phyloP scores from a whole-genome alignment of 2,113 vertebrate species.

The Ameiurus melas region DNA sequence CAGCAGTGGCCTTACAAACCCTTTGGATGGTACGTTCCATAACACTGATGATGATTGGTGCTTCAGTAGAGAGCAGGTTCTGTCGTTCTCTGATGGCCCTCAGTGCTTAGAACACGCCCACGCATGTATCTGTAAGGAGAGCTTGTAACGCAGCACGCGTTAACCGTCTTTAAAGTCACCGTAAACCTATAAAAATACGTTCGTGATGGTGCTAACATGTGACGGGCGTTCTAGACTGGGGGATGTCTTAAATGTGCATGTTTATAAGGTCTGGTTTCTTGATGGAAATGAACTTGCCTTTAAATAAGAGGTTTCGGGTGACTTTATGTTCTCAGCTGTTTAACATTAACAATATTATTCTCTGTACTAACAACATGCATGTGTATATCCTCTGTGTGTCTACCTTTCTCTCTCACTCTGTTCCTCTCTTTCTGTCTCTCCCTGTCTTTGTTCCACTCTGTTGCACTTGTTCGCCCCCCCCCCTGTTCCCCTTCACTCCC shows the following conservation, averaged over 20 bases:
- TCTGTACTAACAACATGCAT: conserved; percentile 10
- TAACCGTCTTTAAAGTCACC: background rate
- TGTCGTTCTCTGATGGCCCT: background rate
- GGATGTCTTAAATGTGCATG: background rate
- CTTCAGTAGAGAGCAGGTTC: background rate
- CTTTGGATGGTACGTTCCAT: conserved; percentile 90
- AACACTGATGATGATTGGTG: background rate
- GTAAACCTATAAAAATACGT: background rate
- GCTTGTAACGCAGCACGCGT: background rate
- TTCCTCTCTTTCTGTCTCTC: background rate
- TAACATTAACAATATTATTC: background rate
- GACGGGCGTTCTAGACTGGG: too few relatives aligned
- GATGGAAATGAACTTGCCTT: background rate
- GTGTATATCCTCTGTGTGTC: conserved; percentile 17
- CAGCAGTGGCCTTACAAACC: conserved; percentile 99
- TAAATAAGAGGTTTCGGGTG: background rate
- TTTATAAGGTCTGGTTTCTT: background rate
- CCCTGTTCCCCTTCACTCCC: fast-evolving
- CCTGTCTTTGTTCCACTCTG: background rate
- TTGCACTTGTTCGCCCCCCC: background rate
- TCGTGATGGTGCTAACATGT: background rate
- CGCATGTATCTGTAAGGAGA: background rate
- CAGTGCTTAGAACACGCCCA: background rate
- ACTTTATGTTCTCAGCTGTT: background rate
- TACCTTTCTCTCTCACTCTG: background rate